These are phyloP conservation scores for Onthophagus sagittarius DNA, from an alignment of 2,888 invertebrate genomes.

Conservation along the genomic window DNA sequence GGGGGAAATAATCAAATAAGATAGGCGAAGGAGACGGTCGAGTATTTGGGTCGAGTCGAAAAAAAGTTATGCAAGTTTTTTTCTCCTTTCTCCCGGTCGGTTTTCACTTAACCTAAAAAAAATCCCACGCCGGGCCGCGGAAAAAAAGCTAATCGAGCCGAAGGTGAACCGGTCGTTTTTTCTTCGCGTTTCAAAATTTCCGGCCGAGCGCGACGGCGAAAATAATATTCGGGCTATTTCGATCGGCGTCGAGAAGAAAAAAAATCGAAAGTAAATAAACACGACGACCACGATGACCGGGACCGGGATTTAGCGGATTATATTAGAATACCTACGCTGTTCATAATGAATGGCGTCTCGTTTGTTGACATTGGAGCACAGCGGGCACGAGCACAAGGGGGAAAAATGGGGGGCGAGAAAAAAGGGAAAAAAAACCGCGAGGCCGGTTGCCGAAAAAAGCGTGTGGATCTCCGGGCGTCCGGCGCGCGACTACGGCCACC, in stretches of 20 bases:
- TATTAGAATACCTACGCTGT: background rate
- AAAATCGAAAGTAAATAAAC: constrained; percentile 14
- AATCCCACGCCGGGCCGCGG: constrained; percentile 6
- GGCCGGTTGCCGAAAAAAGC: constrained; percentile 10
- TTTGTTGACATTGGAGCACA: constrained; percentile 23
- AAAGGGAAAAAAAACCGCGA: constrained; percentile 7
- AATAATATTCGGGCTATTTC: background rate
- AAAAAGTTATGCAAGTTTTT: constrained; percentile 10
- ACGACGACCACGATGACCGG: background rate
- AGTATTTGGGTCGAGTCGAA: constrained; percentile 3
- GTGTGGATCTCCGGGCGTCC: constrained; percentile 6
- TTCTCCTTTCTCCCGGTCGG: constrained; percentile 8
- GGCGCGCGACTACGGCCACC: constrained; percentile 23
- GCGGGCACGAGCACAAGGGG: constrained; percentile 11
- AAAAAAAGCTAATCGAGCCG: constrained; percentile 12
- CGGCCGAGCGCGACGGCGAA: background rate
- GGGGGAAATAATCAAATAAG: constrained; percentile 15
- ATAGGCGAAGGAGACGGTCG: background rate
- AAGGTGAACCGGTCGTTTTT: constrained; percentile 19
- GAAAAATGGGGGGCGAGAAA: constrained; percentile 10
- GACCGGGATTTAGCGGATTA: background rate
- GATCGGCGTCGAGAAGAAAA: constrained; percentile 8
- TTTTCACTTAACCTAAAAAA: constrained; percentile 13
- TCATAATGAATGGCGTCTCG: background rate
- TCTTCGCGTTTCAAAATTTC: constrained; percentile 12